Evolutionary conservation across 2,113 vertebrate genomes (phyloP).

Genomic region (Carollia perspicillata): DNA sequence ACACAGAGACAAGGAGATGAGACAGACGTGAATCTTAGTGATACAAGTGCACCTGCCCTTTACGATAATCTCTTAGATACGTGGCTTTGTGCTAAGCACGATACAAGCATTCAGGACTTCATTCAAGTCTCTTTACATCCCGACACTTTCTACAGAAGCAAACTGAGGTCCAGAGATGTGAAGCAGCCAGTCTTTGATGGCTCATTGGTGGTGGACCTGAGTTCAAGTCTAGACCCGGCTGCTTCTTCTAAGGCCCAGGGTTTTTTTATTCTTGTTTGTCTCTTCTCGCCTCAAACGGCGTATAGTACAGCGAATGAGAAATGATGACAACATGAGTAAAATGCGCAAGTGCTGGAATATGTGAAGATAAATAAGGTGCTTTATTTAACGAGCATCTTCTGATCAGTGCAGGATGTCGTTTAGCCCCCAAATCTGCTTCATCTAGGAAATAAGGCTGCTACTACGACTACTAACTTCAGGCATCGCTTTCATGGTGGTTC

Average conservation of each 20-base stretch:
- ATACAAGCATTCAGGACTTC: background rate
- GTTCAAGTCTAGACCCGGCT: background rate
- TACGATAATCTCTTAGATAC: background rate
- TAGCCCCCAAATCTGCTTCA: background rate
- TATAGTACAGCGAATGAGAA: background rate
- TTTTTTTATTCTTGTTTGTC: background rate
- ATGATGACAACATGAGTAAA: background rate
- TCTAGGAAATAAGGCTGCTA: background rate
- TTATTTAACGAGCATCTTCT: background rate
- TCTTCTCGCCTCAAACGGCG: background rate
- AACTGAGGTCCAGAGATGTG: background rate
- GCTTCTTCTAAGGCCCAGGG: background rate
- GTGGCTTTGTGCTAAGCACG: background rate
- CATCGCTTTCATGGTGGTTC: background rate
- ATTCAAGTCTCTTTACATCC: background rate
- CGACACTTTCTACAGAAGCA: background rate
- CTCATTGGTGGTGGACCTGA: background rate
- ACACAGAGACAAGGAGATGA: background rate
- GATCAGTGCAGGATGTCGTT: background rate
- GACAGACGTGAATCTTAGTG: background rate
- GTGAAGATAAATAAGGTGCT: background rate
- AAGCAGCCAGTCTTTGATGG: background rate
- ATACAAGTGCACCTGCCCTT: background rate
- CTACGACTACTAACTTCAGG: accelerated
- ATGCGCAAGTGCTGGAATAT: background rate